phyloP scores from a whole-genome alignment of 2,113 vertebrate genomes.

The Siniperca knerii region DNA sequence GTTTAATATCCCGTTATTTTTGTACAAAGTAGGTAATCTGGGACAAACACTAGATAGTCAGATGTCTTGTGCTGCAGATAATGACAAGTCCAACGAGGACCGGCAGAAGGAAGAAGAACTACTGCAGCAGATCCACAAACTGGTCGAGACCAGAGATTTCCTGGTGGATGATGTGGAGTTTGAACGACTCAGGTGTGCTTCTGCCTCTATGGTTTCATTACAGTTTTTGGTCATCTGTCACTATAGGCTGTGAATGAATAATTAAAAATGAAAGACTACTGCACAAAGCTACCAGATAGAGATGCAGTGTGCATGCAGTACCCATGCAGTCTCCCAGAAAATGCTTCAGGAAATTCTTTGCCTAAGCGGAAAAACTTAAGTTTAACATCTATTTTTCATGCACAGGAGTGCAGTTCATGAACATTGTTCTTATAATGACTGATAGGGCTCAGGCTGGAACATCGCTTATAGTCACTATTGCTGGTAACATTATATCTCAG shows the following conservation, averaged over 20 bases:
- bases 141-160: slow-evolving; percentile 93
- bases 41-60: not conserved
- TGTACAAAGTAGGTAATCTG: not conserved
- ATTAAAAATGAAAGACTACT: not conserved
- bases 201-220: not conserved
- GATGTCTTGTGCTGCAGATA: slow-evolving; percentile 81
- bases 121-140: slow-evolving; percentile 91
- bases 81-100: slow-evolving; percentile 88
- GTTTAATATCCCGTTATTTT: not conserved
- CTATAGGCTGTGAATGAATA: slow-evolving; percentile 25
- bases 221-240: not conserved
- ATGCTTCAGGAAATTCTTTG: not conserved
- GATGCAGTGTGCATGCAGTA: not conserved
- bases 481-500: slow-evolving; percentile 6
- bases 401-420: not conserved
- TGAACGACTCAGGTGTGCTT: slow-evolving; percentile 89
- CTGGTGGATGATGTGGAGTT: slow-evolving; percentile 94
- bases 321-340: not conserved
- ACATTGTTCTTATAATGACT: not conserved
- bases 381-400: not conserved
- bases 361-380: not conserved
- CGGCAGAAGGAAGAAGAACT: slow-evolving; percentile 89
- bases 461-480: not conserved
- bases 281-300: not conserved
- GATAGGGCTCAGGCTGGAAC: not conserved